phyloP scores from a whole-genome alignment of 2,113 vertebrate species.

The Oceanites oceanicus region DNA sequence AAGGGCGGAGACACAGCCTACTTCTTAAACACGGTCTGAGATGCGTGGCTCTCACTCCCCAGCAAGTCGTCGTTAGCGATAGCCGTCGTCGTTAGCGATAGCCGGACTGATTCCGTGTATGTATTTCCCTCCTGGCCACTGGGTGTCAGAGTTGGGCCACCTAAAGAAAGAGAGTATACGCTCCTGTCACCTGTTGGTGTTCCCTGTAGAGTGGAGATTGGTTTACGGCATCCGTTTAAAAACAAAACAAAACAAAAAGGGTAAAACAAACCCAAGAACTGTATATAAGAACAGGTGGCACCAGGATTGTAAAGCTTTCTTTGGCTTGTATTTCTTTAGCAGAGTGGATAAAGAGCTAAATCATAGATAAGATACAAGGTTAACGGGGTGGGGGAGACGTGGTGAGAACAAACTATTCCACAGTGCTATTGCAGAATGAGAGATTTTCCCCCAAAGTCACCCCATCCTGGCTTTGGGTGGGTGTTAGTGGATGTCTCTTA shows the following conservation, averaged over 20 bases:
- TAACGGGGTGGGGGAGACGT: accelerated
- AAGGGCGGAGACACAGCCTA: accelerated
- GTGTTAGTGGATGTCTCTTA: not conserved
- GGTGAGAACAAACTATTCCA: not conserved
- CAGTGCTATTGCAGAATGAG: not conserved
- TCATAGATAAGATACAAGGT: accelerated
- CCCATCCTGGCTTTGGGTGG: not conserved
- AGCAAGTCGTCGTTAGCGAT: accelerated
- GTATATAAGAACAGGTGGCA: not conserved
- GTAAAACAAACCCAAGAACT: not conserved
- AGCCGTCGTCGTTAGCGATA: accelerated
- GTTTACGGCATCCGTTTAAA: not conserved
- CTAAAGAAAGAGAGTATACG: accelerated
- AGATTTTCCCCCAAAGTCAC: accelerated
- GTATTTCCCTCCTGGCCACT: not conserved
- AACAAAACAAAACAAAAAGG: too few relatives aligned
- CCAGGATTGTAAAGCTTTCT: not conserved
- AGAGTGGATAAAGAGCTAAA: not conserved
- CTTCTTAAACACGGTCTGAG: too few relatives aligned
- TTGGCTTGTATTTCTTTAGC: not conserved
- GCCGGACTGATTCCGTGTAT: accelerated
- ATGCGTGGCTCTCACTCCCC: accelerated
- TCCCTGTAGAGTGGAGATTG: not conserved
- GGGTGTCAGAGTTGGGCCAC: conserved; percentile 11
- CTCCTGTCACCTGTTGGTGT: not conserved